A percentile compares a stretch with the other conserved stretches of the same genome.
Conservation (phyloP, 2,113 vertebrate species). For the Phocoena sinus region DNA sequence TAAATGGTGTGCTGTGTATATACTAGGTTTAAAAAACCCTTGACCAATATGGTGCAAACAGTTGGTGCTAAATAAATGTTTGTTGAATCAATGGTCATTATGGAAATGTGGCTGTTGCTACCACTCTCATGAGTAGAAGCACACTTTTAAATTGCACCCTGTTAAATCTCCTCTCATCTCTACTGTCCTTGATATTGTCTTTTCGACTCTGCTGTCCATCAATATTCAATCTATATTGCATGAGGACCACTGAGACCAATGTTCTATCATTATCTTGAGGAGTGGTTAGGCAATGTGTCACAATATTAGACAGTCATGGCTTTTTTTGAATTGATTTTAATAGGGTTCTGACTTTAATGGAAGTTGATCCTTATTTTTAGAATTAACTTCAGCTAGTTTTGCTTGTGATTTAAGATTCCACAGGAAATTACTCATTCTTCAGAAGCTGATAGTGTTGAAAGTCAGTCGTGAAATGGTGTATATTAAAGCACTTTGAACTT, state of each 20-base stretch:
- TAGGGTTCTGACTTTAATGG: background rate
- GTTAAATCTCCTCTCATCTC: background rate
- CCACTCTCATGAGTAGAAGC: background rate
- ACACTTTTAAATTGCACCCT: background rate
- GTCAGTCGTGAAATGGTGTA: background rate
- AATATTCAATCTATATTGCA: background rate
- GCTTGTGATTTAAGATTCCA: background rate
- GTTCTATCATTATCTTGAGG: background rate
- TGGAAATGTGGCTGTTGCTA: background rate
- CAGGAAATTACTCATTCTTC: background rate
- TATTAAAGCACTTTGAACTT: background rate
- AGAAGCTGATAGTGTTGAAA: background rate
- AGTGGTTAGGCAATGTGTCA: background rate
- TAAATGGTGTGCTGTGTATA: background rate
- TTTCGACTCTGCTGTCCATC: background rate
- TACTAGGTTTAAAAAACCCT: slow-evolving; percentile 2
- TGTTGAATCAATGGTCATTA: background rate
- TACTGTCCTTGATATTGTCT: background rate
- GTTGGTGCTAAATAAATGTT: background rate
- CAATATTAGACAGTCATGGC: background rate
- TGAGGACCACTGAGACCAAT: background rate
- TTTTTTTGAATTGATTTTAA: background rate
- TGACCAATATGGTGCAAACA: background rate
- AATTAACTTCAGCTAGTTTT: background rate
- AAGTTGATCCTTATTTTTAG: background rate